Evolutionary conservation across 2,797 vertebrate genomes (phyloP), one percentile per base, ranked within the genome.

Genomic region (Manis crassicaudata): DNA sequence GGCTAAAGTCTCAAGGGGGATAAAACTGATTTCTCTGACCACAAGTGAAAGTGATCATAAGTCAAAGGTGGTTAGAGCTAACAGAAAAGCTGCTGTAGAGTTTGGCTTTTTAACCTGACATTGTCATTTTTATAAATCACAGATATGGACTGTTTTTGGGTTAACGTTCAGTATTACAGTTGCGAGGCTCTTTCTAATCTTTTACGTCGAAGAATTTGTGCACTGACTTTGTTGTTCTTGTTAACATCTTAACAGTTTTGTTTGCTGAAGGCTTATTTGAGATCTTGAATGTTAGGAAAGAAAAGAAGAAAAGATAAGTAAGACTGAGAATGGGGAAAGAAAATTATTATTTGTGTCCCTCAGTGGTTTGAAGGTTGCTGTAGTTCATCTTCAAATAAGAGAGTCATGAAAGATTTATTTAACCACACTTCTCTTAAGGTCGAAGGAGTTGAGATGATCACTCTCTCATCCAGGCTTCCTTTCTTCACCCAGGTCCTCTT

Each of bases 361-460:
- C 94, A 88, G 72, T 96, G 70, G 94, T 97, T 96, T 87, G 96
- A 88, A 96, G 94, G 84, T 97, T 95, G 79, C 92, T 92, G 32
- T 60, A 97, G 95, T 97, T 98, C 79, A 93, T 92, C 94, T 97
- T 96, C 79, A 85, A 97, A 84, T 52, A 88, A 96, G 95, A 90
- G 65, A 90, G 54, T 37, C 62, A 86, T 97, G 75, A 95, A 97
- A 98, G 94, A 97, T 72, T 88, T 96, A 98, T 97, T 96, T 96
- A 95, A 95, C 96, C 96, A 97, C 92, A 96, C 97, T 98, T 97
- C 97, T 98, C 43, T 96, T 97, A 96, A 96, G 97, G 97, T 97
- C 40, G 11, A 96, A 95, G 92, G 85, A 94, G 95, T 92, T 94
- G 96, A 97, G 96, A 97, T 2, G 3, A 96, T 96, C 9, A 0